Percentiles rank a stretch among this genome's conserved stretches.
Evolutionary conservation across 2,113 vertebrate species (phyloP).

Genomic region (Arenaria interpres): DNA sequence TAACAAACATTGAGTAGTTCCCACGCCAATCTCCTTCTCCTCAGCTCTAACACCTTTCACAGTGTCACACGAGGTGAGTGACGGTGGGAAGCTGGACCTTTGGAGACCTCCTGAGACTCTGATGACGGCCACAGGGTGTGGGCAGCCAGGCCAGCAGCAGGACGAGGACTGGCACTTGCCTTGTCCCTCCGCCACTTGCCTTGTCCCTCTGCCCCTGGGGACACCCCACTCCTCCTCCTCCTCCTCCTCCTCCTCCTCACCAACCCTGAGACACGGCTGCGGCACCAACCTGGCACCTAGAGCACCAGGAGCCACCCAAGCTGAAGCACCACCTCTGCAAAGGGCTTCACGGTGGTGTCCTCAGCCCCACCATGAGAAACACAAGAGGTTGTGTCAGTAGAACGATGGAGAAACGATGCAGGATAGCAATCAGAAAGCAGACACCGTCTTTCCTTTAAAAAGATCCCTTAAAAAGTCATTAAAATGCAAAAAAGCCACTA

Average conservation of each 20-base stretch:
- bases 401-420: slow-evolving; percentile 27
- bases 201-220: not conserved
- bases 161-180: not conserved
- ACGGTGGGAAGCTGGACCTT: not conserved
- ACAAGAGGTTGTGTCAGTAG: not conserved
- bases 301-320: not conserved
- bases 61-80: not conserved
- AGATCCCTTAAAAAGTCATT: not conserved
- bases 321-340: not conserved
- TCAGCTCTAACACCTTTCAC: not conserved
- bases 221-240: not conserved
- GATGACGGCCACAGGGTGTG: rapidly evolving
- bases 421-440: slow-evolving; percentile 9
- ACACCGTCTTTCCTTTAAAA: not conserved
- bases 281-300: not conserved
- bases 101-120: not conserved
- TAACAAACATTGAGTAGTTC: not conserved
- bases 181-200: not conserved
- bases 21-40: not conserved
- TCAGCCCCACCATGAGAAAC: not conserved
- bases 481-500: slow-evolving; percentile 1
- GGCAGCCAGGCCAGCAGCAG: not conserved
- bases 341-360: not conserved
- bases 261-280: not conserved
- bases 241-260: not conserved